Percentiles rank a stretch among this genome's conserved stretches.
phyloP scores from a whole-genome alignment of 2,113 vertebrate genomes.

The Hydropotes inermis region DNA sequence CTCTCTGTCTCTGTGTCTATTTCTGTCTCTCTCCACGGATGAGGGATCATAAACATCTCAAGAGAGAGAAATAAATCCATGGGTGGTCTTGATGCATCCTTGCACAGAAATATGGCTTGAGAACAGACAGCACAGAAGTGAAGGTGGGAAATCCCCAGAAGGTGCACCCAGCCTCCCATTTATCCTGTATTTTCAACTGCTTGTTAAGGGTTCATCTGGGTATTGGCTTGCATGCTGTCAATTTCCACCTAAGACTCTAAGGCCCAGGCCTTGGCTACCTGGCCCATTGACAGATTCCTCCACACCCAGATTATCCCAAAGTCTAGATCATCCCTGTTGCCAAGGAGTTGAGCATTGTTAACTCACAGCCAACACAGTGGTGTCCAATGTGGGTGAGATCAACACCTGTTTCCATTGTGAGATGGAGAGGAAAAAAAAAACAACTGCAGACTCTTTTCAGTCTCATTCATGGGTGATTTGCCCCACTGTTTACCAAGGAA shows the following conservation, averaged over 20 bases:
- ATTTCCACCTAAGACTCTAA: neutral
- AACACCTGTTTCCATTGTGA: neutral
- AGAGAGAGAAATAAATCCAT: slow-evolving; percentile 66
- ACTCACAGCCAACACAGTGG: neutral
- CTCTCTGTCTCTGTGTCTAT: neutral
- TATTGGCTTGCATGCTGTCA: too few species aligned
- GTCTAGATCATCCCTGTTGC: neutral
- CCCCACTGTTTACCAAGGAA: neutral
- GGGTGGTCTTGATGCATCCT: slow-evolving; percentile 67
- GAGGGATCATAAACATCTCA: slow-evolving; percentile 68
- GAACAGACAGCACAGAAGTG: slow-evolving; percentile 60
- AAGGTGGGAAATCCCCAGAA: neutral
- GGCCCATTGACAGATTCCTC: neutral
- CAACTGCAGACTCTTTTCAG: neutral
- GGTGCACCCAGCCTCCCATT: neutral
- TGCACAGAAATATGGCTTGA: slow-evolving; percentile 68
- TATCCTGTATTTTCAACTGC: slow-evolving; percentile 33
- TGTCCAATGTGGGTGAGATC: neutral
- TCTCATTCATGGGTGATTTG: neutral
- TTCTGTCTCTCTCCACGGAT: slow-evolving; percentile 48
- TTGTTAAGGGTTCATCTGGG: slow-evolving; percentile 34
- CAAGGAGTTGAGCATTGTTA: neutral
- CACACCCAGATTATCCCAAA: neutral
- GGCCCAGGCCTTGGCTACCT: neutral
- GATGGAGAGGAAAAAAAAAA: neutral